Evolutionary conservation across 2,797 vertebrate species (phyloP), one percentile per base, ranked within the genome.

Genomic region (Xiphorhynchus erythropygius): DNA sequence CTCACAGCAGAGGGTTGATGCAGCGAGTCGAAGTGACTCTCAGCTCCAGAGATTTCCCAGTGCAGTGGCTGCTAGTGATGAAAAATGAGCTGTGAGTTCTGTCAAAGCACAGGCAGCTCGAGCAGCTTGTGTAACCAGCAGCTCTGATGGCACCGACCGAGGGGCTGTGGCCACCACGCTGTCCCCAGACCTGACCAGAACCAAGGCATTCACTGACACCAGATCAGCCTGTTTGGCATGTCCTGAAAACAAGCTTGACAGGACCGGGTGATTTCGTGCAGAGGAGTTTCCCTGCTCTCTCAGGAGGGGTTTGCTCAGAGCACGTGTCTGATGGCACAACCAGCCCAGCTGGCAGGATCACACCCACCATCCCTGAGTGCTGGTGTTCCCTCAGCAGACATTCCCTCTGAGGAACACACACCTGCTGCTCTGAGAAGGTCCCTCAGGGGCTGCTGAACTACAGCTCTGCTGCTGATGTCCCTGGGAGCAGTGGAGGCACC

Each of bases 191-290:
- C 70, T 4, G 32, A 23, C 11, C 10, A 5, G 33, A 53, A 63
- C 32, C 55, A 19, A 35, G 69, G 23, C n/a, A 2, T 24, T 52
- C 52, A 21, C 8, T 39, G 83, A 63, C 63, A 67, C 27, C 74
- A 47, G 39, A 76, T 10, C 64, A 3, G 64, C 5, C 3, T 11
- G 42, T 44, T 49, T 49, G 70, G 81, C 55, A 4, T 11, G 39
- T 28, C 84, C 85, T 30, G 69, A 35, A 17, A 71, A 67, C 53
- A 57, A 52, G 75, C 64, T 67, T 67, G 69, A 64, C 84, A 76
- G 46, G 52, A 32, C 33, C 11, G 0, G 2, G 5, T 0, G 11
- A 13, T 56, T 52, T 42, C 4, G 9, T 9, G 15, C 1, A 0
- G 30, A 27, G 63, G 42, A 50, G 83, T 7, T n/a, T 28, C 57